phyloP scores from a whole-genome alignment of 2,888 invertebrate genomes.

The Acanthosepion esculentum region DNA sequence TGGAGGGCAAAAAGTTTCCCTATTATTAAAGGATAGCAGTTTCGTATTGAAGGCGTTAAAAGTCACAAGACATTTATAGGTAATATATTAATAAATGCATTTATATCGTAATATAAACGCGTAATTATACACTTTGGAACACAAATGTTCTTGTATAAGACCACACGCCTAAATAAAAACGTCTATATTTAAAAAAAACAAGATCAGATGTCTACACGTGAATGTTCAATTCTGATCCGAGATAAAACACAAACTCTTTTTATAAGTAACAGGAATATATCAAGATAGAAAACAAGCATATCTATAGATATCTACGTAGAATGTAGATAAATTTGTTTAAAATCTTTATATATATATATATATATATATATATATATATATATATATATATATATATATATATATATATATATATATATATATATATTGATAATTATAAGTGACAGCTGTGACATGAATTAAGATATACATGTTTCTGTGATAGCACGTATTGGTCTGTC shows the following conservation, averaged over 20 bases:
- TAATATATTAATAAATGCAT: background rate
- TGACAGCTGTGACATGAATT: background rate
- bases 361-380: background rate
- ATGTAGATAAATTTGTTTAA: constrained; percentile 7
- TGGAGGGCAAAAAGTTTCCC: no score
- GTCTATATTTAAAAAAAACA: background rate
- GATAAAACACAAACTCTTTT: background rate
- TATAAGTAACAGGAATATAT: background rate
- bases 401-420: background rate
- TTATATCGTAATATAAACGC: background rate
- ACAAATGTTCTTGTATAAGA: background rate
- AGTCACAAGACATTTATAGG: no score
- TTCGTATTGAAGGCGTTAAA: no score
- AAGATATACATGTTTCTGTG: no score
- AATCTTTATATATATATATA: background rate
- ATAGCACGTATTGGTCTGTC: no score
- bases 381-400: background rate
- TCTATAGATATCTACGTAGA: background rate
- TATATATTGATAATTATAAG: background rate
- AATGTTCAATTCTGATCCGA: background rate
- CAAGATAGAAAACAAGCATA: background rate
- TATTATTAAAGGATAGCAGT: no score
- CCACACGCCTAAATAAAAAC: background rate
- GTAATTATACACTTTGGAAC: background rate
- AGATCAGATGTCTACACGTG: background rate